phyloP scores from a whole-genome alignment of 2,888 invertebrate genomes.

The Panzeria rudis region DNA sequence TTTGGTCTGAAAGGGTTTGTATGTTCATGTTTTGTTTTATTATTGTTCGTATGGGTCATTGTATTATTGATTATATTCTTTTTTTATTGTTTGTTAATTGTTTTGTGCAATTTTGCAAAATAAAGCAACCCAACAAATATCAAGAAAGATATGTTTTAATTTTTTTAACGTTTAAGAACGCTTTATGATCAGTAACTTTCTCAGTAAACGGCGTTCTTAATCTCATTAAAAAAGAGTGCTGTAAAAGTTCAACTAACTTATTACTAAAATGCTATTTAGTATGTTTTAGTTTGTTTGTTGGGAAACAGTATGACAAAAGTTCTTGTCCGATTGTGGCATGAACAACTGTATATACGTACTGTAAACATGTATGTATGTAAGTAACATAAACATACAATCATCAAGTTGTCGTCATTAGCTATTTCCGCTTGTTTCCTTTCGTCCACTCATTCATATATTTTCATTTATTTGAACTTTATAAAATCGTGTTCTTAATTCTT shows the following conservation, averaged over 20 bases:
- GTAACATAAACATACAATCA: conserved; percentile 9
- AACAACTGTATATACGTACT: background rate
- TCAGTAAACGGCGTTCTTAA: no score
- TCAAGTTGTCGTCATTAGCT: conserved; percentile 39
- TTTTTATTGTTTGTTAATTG: conserved; percentile 47
- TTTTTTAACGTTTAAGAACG: background rate
- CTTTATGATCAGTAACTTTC: background rate
- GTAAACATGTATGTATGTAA: background rate
- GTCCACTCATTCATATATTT: conserved; percentile 19
- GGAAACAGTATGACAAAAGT: background rate
- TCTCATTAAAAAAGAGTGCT: no score
- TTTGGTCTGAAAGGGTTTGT: background rate
- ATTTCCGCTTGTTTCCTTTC: conserved; percentile 36
- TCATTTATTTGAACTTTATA: conserved; percentile 35
- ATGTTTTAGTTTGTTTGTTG: background rate
- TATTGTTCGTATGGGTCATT: conserved; percentile 74
- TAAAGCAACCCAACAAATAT: conserved; percentile 3
- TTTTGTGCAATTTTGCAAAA: conserved; percentile 1
- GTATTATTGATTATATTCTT: conserved; percentile 78
- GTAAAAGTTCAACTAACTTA: no score
- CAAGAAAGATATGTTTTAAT: background rate
- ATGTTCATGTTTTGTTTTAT: background rate
- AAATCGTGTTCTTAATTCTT: conserved; percentile 33
- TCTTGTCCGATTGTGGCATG: background rate
- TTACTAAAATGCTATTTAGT: background rate